These are phyloP conservation scores for Venustaconcha ellipsiformis DNA, from an alignment of 1,140 invertebrate species.

Conservation along the genomic window DNA sequence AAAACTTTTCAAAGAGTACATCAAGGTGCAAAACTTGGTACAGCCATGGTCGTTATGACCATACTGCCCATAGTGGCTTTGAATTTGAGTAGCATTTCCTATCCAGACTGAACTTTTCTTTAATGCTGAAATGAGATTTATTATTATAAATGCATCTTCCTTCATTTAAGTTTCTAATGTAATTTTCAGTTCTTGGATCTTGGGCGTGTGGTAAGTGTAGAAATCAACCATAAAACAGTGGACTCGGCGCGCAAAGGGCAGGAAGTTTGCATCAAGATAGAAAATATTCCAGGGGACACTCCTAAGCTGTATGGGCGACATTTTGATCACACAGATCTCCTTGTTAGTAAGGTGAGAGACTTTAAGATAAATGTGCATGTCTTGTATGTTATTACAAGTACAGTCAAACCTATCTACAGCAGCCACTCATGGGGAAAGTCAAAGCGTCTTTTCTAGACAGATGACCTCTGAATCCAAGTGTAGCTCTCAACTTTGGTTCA, in stretches of 20 bases:
- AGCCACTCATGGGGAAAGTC: too few species aligned
- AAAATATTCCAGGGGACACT: constrained; percentile 93
- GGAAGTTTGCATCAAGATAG: constrained; percentile 99
- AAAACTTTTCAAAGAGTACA: too few species aligned
- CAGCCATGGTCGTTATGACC: too few species aligned
- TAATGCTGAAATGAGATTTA: background rate
- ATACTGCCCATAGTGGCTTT: too few species aligned
- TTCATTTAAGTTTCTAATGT: background rate
- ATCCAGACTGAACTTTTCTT: background rate
- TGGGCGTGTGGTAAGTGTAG: constrained; percentile 94
- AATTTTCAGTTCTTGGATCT: constrained; percentile 89
- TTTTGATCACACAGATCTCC: constrained; percentile 95
- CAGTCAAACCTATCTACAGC: too few species aligned
- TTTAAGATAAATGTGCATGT: background rate
- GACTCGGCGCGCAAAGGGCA: constrained; percentile 94
- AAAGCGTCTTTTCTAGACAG: too few species aligned
- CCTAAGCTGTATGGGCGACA: constrained; percentile 99
- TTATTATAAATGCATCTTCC: too few species aligned
- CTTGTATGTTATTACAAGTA: too few species aligned
- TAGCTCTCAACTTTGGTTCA: too few species aligned
- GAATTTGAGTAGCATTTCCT: too few species aligned
- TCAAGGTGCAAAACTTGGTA: too few species aligned
- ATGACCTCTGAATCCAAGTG: too few species aligned
- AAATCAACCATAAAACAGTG: constrained; percentile 84
- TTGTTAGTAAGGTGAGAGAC: constrained; percentile 91